Percentiles rank a stretch among this genome's conserved stretches.
Conservation (phyloP, 2,888 invertebrate genomes). For the Netelia virgata region DNA sequence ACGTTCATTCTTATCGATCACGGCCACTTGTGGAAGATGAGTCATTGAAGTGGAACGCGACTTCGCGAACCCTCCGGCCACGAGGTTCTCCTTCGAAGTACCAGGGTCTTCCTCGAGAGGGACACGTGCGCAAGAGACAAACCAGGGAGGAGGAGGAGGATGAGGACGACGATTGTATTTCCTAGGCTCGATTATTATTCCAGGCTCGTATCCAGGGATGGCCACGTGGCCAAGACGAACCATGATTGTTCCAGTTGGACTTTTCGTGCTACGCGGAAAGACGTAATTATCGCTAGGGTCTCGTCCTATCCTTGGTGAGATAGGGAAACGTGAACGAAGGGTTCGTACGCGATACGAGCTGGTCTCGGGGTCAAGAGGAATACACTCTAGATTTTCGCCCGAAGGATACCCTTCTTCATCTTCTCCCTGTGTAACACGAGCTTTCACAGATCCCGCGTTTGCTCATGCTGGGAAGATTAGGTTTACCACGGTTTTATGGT, state of each 20-base stretch:
- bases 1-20: not conserved
- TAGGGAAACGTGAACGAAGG: conserved; percentile 15
- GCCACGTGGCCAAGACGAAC: conserved; percentile 11
- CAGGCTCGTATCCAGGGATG: not conserved
- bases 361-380: conserved; percentile 17
- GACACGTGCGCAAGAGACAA: not conserved
- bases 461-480: conserved; percentile 30
- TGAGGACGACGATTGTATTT: not conserved
- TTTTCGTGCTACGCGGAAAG: conserved; percentile 1
- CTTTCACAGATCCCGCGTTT: conserved; percentile 22
- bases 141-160: not conserved
- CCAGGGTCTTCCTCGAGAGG: not conserved
- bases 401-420: conserved; percentile 1
- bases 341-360: conserved; percentile 20
- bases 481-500: conserved; percentile 20
- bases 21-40: conserved; percentile 1
- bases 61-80: conserved; percentile 29
- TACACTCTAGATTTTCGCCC: conserved; percentile 4
- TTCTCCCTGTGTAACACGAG: conserved; percentile 6
- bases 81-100: not conserved
- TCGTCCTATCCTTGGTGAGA: not conserved
- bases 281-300: conserved; percentile 46
- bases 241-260: not conserved
- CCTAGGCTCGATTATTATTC: conserved; percentile 40
- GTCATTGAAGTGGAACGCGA: conserved; percentile 20